Evolutionary conservation across 2,797 vertebrate species (phyloP).

Genomic region (Dendrocincla tyrannina): DNA sequence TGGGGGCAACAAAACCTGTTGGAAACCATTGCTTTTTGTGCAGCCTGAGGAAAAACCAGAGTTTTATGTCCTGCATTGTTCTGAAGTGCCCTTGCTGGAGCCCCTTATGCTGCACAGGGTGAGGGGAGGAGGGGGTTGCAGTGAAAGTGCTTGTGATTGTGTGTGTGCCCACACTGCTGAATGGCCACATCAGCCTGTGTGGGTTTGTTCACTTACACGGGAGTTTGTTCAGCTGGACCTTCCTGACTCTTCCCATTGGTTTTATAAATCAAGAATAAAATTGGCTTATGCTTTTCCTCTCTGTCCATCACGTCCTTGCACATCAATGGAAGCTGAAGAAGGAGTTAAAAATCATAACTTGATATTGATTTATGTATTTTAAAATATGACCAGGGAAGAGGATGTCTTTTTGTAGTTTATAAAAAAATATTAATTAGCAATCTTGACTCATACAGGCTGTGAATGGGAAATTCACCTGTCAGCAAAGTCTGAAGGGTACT

Average conservation of each 20-base stretch:
- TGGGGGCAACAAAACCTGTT: not conserved
- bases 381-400: not conserved
- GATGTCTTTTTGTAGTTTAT: not conserved
- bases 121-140: not conserved
- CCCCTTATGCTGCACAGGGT: fast-evolving
- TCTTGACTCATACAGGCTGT: not conserved
- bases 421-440: not conserved
- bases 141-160: not conserved
- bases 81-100: not conserved
- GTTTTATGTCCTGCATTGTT: not conserved
- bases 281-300: not conserved
- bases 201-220: not conserved
- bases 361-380: not conserved
- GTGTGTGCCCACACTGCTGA: not conserved
- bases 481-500: not conserved
- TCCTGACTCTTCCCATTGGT: not conserved
- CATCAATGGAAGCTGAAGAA: not conserved
- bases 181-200: not conserved
- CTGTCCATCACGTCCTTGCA: not conserved
- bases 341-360: not conserved
- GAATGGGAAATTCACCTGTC: not conserved
- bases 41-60: not conserved
- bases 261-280: not conserved
- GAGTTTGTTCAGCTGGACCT: not conserved
- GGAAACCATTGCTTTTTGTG: not conserved